Evolutionary conservation across 2,888 invertebrate genomes (phyloP).

Genomic region (Blera fallax): DNA sequence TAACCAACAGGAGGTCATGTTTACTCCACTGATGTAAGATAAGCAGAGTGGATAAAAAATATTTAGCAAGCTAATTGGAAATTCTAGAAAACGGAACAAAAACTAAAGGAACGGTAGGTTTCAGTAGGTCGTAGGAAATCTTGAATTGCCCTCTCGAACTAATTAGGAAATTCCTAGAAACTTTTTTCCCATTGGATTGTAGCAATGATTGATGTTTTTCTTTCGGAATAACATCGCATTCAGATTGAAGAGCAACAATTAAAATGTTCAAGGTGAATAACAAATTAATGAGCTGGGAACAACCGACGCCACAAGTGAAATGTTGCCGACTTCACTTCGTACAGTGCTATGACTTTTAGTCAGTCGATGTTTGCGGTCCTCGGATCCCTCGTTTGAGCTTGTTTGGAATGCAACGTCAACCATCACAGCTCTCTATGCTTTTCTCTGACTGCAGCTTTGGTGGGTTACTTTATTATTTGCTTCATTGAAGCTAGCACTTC

Average conservation of each 20-base stretch:
- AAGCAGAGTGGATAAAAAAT: not conserved
- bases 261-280: not conserved
- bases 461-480: no score
- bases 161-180: conserved; percentile 22
- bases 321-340: no score
- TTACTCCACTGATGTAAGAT: not conserved
- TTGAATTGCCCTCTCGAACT: not conserved
- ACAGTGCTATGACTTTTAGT: no score
- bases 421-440: no score
- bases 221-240: not conserved
- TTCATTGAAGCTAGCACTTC: no score
- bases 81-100: conserved; percentile 5
- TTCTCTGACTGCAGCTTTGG: no score
- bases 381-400: no score
- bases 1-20: not conserved
- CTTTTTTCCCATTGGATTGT: not conserved
- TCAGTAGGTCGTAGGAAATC: not conserved
- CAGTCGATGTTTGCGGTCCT: no score
- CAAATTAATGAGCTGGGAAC: not conserved
- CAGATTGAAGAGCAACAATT: not conserved
- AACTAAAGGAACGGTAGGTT: not conserved
- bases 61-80: conserved; percentile 17
- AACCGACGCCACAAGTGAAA: no score
- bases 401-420: no score
- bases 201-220: conserved; percentile 7